Conservation (phyloP, 2,888 invertebrate species). For the Chaetoderma sp. region DNA sequence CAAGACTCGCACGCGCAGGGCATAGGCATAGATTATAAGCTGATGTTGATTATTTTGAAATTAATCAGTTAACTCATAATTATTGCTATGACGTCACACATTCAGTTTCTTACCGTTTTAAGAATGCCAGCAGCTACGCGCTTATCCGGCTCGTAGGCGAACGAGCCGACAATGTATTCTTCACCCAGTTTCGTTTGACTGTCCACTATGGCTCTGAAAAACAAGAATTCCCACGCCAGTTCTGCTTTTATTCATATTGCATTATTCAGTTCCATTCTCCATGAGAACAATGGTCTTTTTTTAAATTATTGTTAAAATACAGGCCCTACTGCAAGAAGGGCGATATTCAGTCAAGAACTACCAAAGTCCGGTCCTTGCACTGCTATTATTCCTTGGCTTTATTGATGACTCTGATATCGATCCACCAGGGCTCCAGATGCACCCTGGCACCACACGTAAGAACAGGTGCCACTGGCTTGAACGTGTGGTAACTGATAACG, state of each 20-base stretch:
- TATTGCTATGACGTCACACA: too few species aligned
- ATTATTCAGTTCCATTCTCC: neutral
- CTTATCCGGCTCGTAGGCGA: conserved; percentile 67
- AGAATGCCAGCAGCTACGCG: conserved; percentile 56
- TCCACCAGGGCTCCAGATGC: too few species aligned
- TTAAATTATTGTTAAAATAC: neutral
- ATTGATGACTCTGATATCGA: too few species aligned
- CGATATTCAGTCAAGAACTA: too few species aligned
- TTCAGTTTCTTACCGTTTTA: conserved; percentile 49
- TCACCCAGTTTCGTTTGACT: conserved; percentile 62
- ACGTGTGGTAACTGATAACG: too few species aligned
- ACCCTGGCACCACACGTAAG: too few species aligned
- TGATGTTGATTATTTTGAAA: neutral
- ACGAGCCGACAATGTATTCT: conserved; percentile 65
- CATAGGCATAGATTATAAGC: neutral
- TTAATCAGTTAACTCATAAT: too few species aligned
- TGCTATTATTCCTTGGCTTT: too few species aligned
- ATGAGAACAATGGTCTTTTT: neutral
- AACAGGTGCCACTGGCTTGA: too few species aligned
- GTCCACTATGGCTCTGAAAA: conserved; percentile 61
- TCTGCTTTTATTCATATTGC: neutral
- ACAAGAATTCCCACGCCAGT: too few species aligned
- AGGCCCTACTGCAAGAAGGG: too few species aligned
- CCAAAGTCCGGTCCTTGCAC: too few species aligned
- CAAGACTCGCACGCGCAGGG: neutral